These are phyloP conservation scores for Scaptomyza montana DNA, from an alignment of 1,140 invertebrate species.

Conservation along the genomic window DNA sequence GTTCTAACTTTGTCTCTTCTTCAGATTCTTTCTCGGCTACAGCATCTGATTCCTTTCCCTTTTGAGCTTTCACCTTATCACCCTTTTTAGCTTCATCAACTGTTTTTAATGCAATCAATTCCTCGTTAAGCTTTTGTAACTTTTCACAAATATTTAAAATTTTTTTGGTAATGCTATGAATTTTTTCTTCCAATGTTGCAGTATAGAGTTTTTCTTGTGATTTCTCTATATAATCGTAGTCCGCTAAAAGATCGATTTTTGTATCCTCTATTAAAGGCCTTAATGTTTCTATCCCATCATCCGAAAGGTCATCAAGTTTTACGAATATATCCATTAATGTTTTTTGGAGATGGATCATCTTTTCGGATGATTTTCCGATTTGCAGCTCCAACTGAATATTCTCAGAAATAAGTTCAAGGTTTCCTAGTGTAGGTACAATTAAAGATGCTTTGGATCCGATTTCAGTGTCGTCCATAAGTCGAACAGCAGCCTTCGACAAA, in stretches of 20 bases:
- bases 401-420: constrained; percentile 53
- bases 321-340: constrained; percentile 65
- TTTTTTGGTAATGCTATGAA: constrained; percentile 37
- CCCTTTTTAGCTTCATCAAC: background rate
- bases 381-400: constrained; percentile 33
- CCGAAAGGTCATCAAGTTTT: constrained; percentile 61
- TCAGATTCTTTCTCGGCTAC: constrained; percentile 12
- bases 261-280: constrained; percentile 37
- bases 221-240: constrained; percentile 65
- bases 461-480: constrained; percentile 48
- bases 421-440: constrained; percentile 49
- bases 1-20: background rate
- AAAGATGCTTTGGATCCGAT: constrained; percentile 48
- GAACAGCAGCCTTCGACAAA: constrained; percentile 47
- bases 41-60: constrained; percentile 26
- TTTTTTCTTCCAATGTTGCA: constrained; percentile 39
- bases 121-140: constrained; percentile 19
- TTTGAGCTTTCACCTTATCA: constrained; percentile 11
- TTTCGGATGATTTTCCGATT: constrained; percentile 52
- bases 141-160: constrained; percentile 47
- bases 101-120: background rate
- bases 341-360: constrained; percentile 61
- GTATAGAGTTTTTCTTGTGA: constrained; percentile 29
- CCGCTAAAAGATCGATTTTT: constrained; percentile 39
- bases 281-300: constrained; percentile 39